These are phyloP conservation scores for Physeter macrocephalus DNA, from an alignment of 2,113 vertebrate species.

Conservation along the genomic window DNA sequence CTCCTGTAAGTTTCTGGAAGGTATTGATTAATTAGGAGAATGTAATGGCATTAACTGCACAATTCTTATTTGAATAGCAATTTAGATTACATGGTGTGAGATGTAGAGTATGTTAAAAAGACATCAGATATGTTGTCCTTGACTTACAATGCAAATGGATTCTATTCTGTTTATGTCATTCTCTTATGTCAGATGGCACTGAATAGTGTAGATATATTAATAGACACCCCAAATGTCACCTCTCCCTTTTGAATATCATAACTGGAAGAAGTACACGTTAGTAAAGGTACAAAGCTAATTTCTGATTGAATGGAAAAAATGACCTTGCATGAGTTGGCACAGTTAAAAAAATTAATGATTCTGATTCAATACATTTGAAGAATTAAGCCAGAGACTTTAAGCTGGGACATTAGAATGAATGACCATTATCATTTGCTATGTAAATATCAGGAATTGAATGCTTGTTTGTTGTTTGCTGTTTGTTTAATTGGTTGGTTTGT, in stretches of 20 bases:
- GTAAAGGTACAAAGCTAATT: neutral
- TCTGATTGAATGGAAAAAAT: slow-evolving; percentile 21
- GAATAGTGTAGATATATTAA: neutral
- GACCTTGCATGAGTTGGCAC: slow-evolving; percentile 54
- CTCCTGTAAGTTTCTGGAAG: slow-evolving; percentile 46
- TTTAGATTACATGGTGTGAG: neutral
- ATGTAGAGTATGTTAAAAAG: neutral
- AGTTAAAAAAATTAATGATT: slow-evolving; percentile 45
- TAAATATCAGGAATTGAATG: slow-evolving; percentile 50
- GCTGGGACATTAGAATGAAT: slow-evolving; percentile 46
- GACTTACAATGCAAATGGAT: slow-evolving; percentile 41
- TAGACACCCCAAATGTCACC: neutral
- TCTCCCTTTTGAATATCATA: slow-evolving; percentile 37
- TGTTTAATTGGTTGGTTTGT: slow-evolving; percentile 45
- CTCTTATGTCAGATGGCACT: neutral
- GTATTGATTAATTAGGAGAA: slow-evolving; percentile 51
- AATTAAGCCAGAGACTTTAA: slow-evolving; percentile 62
- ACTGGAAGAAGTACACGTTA: slow-evolving; percentile 40
- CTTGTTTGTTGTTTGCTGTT: slow-evolving; percentile 20
- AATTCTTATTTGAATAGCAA: neutral
- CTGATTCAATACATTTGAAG: slow-evolving; percentile 49
- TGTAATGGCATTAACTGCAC: neutral
- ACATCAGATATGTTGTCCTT: neutral
- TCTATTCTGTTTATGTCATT: neutral
- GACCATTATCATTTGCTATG: slow-evolving; percentile 44